Base-by-base conservation (phyloP, 2,797 vertebrate species). In the Sciaenops ocellatus region DNA sequence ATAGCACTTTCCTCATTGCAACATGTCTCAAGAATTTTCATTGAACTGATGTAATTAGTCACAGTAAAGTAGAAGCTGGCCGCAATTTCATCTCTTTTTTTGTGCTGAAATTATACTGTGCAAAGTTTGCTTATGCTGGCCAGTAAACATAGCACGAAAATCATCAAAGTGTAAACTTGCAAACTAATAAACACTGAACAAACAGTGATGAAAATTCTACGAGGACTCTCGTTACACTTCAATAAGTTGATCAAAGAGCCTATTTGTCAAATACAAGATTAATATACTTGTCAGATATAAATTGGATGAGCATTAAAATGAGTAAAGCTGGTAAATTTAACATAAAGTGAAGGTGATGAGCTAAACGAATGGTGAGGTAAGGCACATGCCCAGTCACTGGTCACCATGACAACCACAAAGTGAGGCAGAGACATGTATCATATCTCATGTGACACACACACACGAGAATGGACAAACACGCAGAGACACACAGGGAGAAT, bases 321-420 rank as follows among this genome's bases (percentile, higher is more conserved):
- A 63, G 18, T 26, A n/a, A 76, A 69, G 70, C 60, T 4, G 20
- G 8, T 50, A 46, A 44, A 60, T 47, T 55, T 5, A 44, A 73
- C 47, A 7, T 20, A 60, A 6, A 55, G 54, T 50, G 44, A 54
- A 63, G 50, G 38, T 54, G 63, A 79, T 50, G 54, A 59, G 56
- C 41, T 62, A 30, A 72, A 59, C 22, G 0, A 67, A 59, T 55
- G 64, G 63, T 51, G 46, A 73, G 55, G 47, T 55, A 76, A 17
- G 47, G 50, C 64, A 60, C 65, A 73, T 75, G 63, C 54, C 60
- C 67, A 74, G 76, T 83, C 67, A 74, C 60, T 4, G 3, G 82
- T 91, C 79, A 81, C 89, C 79, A 86, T 90, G 82, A 88, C 72
- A 87, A 88, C 86, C 69, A 65, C 18, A 42, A 66, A 67, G 78